Base-by-base conservation (phyloP, 92 coral and sea anemone species). In the Zoanthus sociatus region DNA sequence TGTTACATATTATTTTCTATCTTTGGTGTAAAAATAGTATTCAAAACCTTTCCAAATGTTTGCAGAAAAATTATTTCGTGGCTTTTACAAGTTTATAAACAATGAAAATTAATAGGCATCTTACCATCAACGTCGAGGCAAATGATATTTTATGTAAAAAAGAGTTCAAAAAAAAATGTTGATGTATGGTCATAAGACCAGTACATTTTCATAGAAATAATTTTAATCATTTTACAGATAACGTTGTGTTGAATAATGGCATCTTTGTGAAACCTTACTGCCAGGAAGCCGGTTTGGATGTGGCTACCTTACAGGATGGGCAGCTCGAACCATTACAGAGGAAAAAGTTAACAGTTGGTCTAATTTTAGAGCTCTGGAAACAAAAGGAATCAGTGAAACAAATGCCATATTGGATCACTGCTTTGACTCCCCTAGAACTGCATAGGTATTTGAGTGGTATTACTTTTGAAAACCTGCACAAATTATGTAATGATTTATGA, bases 181-280 rank as follows among this genome's bases (percentile, higher is more conserved):
- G 64, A 56, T 56, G 64, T 0, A 56, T 56, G 5, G 64, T 56
- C 64, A 56, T 56, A 56, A 56, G 64, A 56, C 64, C 1, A 16
- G 64, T 56, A 56, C 64, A 5, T 56, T 56, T 16, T 56, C 13
- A 56, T 74, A 86, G 51, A 61, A 56, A 56, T 56, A 56, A 56
- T 85, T 86, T 73, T 58, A 58, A 74, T 86, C 78, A 44, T 61
- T 61, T 86, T 37, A 56, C 89, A 86, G 89, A 75, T 56, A 56
- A 56, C 13, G 64, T 56, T 56, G 64, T 56, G 64, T 56, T 56
- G 15, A 56, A 13, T 56, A 56, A 75, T 72, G 64, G 56, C 71
- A 82, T 61, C 51, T 85, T 85, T 60, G 83, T 71, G 83, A 83
- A 83, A 86, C 82, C 89, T 74, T 86, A 56, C 83, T 86, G 89